phyloP scores from a whole-genome alignment of 2,888 invertebrate genomes.

The Stenichneumon culpator region DNA sequence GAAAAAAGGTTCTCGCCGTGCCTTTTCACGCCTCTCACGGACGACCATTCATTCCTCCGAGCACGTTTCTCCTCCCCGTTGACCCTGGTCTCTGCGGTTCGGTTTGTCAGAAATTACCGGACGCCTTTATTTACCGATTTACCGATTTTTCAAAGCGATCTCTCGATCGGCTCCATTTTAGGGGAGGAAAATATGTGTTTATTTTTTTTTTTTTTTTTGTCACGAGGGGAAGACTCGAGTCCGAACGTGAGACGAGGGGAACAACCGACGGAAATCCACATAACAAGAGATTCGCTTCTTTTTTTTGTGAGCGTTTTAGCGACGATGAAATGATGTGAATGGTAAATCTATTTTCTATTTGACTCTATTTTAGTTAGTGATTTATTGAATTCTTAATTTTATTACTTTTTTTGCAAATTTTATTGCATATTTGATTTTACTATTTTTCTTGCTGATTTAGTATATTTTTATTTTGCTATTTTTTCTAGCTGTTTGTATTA shows the following conservation, averaged over 20 bases:
- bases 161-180: slow-evolving; percentile 42
- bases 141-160: slow-evolving; percentile 9
- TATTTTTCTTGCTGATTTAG: too few relatives aligned
- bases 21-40: slow-evolving; percentile 59
- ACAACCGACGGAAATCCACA: slow-evolving; percentile 1
- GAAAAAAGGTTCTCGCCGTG: neutral
- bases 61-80: slow-evolving; percentile 19
- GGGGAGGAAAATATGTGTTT: slow-evolving; percentile 15
- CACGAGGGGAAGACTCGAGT: slow-evolving; percentile 33
- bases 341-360: slow-evolving; percentile 12
- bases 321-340: slow-evolving; percentile 56
- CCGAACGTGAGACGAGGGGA: slow-evolving; percentile 24
- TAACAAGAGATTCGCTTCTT: neutral
- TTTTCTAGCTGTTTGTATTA: too few relatives aligned
- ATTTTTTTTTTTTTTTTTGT: slow-evolving; percentile 42
- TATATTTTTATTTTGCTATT: too few relatives aligned
- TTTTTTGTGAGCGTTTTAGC: slow-evolving; percentile 40
- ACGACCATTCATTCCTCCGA: slow-evolving; percentile 27
- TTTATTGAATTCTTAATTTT: neutral
- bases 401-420: too few relatives aligned
- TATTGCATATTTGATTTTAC: too few relatives aligned
- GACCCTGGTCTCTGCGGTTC: neutral
- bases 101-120: slow-evolving; percentile 37
- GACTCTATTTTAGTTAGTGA: neutral
- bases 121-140: slow-evolving; percentile 8